Evolutionary conservation across 2,797 vertebrate genomes (phyloP).

Genomic region (Chelonia mydas): DNA sequence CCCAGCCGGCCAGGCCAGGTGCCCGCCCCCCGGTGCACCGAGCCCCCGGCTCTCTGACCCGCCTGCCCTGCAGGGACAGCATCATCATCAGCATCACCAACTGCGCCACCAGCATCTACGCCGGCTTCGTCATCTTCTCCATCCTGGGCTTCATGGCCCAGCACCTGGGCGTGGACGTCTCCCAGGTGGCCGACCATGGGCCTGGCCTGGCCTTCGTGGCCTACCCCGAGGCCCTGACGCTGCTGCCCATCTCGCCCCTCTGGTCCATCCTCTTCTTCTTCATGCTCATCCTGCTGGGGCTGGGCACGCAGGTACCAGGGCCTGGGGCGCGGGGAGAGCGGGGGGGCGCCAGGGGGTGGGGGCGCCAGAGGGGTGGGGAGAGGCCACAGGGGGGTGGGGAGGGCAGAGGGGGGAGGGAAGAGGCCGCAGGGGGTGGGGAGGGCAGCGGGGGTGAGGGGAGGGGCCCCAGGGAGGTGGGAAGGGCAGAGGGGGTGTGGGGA

Average conservation of each 20-base stretch:
- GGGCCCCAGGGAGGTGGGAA: too few relatives aligned
- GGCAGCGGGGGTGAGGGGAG: too few relatives aligned
- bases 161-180: conserved; percentile 94
- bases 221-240: conserved; percentile 96
- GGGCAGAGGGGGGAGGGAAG: background rate
- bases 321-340: rapidly evolving
- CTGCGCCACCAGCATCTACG: conserved; percentile 97
- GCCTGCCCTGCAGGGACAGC: conserved; percentile 88
- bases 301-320: conserved; percentile 93
- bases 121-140: conserved; percentile 99
- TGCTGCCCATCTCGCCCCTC: conserved; percentile 94
- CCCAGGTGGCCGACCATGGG: conserved; percentile 95
- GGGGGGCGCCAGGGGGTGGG: too few relatives aligned
- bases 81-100: conserved; percentile 99
- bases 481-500: too few relatives aligned
- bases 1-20: background rate
- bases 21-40: too few relatives aligned
- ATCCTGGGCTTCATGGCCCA: conserved; percentile 99
- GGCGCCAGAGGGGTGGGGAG: rapidly evolving
- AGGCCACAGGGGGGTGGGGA: background rate
- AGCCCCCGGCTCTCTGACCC: background rate
- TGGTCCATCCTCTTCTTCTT: conserved; percentile 99
- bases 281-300: conserved; percentile 97
- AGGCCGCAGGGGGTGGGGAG: background rate
- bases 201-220: conserved; percentile 97